phyloP scores from a whole-genome alignment of 2,113 vertebrate genomes.

The Petrocephalus zakoni region DNA sequence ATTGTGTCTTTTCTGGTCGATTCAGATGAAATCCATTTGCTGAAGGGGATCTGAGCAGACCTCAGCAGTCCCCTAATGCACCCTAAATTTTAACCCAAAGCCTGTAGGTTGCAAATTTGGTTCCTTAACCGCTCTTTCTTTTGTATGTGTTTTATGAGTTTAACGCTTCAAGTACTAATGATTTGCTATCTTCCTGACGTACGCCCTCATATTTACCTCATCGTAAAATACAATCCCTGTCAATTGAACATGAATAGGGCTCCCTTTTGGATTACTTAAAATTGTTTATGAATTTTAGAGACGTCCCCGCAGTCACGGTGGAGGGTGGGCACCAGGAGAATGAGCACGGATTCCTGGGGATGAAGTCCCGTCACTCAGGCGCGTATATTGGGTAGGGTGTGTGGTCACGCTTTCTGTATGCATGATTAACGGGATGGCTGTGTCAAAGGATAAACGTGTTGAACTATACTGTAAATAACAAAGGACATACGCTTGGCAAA shows the following conservation, averaged over 20 bases:
- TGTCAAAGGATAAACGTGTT: slow-evolving; percentile 26
- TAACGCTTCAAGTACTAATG: not conserved
- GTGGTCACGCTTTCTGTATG: slow-evolving; percentile 32
- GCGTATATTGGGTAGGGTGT: slow-evolving; percentile 49
- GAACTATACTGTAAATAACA: slow-evolving; percentile 54
- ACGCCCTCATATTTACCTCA: not conserved
- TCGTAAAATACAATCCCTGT: not conserved
- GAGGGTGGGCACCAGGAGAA: slow-evolving; percentile 41
- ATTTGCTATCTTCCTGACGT: not conserved
- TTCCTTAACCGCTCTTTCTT: not conserved
- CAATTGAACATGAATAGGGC: not conserved
- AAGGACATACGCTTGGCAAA: not conserved
- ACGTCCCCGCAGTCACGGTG: slow-evolving; percentile 20
- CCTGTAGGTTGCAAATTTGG: not conserved
- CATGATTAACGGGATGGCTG: not conserved
- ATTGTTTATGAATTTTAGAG: slow-evolving; percentile 16
- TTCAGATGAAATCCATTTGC: not conserved
- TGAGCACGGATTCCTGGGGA: slow-evolving; percentile 30
- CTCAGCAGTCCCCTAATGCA: not conserved
- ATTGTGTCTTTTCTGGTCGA: not conserved
- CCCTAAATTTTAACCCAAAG: not conserved
- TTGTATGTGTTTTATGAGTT: not conserved
- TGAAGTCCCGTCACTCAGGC: slow-evolving; percentile 38
- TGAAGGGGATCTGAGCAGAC: not conserved
- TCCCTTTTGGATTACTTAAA: not conserved